Evolutionary conservation across 2,797 vertebrate genomes (phyloP).

Genomic region (Alectoris magna): DNA sequence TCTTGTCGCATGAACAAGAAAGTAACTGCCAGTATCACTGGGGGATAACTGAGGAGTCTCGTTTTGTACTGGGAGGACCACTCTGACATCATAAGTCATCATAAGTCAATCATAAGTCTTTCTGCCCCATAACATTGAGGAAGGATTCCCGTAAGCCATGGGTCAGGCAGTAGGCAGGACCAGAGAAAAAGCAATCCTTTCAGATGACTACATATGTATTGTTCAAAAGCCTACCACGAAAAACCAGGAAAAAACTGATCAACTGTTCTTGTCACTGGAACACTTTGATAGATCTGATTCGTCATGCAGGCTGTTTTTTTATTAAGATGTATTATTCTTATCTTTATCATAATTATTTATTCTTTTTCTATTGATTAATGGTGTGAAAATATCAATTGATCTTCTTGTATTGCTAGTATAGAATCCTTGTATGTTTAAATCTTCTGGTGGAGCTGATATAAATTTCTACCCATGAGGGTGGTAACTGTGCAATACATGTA

Average conservation of each 20-base stretch:
- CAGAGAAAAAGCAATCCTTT: neutral
- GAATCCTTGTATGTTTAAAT: neutral
- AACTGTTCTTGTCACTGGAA: neutral
- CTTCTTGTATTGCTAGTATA: neutral
- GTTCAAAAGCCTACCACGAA: neutral
- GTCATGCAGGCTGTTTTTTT: neutral
- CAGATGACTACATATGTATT: neutral
- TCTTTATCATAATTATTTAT: neutral
- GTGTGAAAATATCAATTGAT: neutral
- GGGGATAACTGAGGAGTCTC: rapidly evolving
- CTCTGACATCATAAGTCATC: neutral
- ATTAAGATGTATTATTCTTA: neutral
- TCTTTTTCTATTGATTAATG: neutral
- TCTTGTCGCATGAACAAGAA: neutral
- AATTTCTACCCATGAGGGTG: neutral
- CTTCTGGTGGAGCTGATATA: neutral
- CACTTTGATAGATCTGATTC: neutral
- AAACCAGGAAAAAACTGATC: neutral
- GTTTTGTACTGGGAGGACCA: rapidly evolving
- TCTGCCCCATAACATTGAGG: neutral
- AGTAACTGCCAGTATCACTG: neutral
- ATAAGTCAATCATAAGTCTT: neutral
- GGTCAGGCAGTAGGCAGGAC: neutral
- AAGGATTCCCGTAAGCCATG: neutral
- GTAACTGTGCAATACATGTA: neutral